These are phyloP conservation scores for Chironomus tentans DNA, from an alignment of 2,888 invertebrate species.

Conservation along the genomic window DNA sequence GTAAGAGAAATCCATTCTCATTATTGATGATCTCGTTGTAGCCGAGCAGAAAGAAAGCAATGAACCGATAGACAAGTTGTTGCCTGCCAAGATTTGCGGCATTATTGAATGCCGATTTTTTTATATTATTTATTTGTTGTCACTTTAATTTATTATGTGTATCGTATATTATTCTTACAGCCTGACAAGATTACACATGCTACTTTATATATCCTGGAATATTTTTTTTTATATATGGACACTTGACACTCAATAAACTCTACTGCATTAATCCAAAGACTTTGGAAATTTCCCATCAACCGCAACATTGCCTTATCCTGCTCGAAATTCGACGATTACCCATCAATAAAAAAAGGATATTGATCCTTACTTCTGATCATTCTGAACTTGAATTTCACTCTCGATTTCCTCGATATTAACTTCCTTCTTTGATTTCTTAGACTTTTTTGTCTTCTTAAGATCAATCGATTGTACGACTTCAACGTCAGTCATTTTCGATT, in stretches of 20 bases:
- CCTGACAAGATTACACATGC: too few relatives aligned
- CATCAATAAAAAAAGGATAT: background rate
- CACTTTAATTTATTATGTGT: background rate
- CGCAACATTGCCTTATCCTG: too few relatives aligned
- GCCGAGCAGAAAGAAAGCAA: background rate
- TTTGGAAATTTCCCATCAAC: too few relatives aligned
- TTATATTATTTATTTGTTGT: background rate
- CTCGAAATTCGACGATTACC: too few relatives aligned
- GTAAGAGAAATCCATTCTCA: background rate
- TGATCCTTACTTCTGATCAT: slow-evolving; percentile 73
- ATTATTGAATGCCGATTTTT: too few relatives aligned
- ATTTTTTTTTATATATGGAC: too few relatives aligned
- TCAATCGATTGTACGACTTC: slow-evolving; percentile 76
- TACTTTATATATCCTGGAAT: too few relatives aligned
- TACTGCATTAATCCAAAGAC: too few relatives aligned
- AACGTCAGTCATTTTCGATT: slow-evolving; percentile 72
- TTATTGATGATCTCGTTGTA: background rate
- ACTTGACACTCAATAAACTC: too few relatives aligned
- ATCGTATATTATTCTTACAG: too few relatives aligned
- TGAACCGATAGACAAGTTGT: too few relatives aligned
- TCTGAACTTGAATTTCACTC: slow-evolving; percentile 53
- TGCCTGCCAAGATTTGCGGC: too few relatives aligned
- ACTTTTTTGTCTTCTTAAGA: slow-evolving; percentile 64
- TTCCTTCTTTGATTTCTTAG: slow-evolving; percentile 73
- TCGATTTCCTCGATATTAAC: slow-evolving; percentile 75